phyloP scores from a whole-genome alignment of 1,140 invertebrate genomes.

The Aporrectodea caliginosa region DNA sequence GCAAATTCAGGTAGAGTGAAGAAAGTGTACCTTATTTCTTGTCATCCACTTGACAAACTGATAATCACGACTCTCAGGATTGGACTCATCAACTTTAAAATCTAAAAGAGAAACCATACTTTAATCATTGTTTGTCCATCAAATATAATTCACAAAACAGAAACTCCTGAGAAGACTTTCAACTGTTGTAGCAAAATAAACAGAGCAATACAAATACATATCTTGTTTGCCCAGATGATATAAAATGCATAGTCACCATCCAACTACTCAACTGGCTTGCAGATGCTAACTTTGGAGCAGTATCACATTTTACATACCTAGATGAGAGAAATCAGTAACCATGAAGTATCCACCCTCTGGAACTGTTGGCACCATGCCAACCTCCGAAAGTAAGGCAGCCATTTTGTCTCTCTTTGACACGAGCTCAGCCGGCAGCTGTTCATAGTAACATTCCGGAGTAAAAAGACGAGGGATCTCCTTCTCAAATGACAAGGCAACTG shows the following conservation, averaged over 20 bases:
- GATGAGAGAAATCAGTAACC: slow-evolving; percentile 66
- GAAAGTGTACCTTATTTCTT: slow-evolving; percentile 78
- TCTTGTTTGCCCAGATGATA: not conserved
- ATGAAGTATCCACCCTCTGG: slow-evolving; percentile 99
- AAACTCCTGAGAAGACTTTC: not conserved
- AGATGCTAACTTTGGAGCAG: too few species aligned
- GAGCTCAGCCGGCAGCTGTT: slow-evolving; percentile 71
- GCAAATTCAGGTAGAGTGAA: too few species aligned
- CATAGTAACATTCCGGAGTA: slow-evolving; percentile 75
- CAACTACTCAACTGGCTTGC: slow-evolving; percentile 39
- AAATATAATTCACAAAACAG: not conserved
- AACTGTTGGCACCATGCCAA: slow-evolving; percentile 83
- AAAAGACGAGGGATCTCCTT: slow-evolving; percentile 70
- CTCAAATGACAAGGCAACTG: slow-evolving; percentile 84
- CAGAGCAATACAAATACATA: not conserved
- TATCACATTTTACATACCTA: not conserved
- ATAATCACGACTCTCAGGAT: slow-evolving; percentile 70
- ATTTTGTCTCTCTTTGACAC: slow-evolving; percentile 78
- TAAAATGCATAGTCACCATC: not conserved
- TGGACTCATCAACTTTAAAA: slow-evolving; percentile 43
- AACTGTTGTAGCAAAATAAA: not conserved
- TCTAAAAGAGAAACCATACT: slow-evolving; percentile 29
- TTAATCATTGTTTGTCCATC: not conserved
- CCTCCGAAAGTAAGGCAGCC: slow-evolving; percentile 69
- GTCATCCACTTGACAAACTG: slow-evolving; percentile 92